These are phyloP conservation scores for Genyomyrus donnyi DNA, from an alignment of 2,113 vertebrate species.

Conservation along the genomic window DNA sequence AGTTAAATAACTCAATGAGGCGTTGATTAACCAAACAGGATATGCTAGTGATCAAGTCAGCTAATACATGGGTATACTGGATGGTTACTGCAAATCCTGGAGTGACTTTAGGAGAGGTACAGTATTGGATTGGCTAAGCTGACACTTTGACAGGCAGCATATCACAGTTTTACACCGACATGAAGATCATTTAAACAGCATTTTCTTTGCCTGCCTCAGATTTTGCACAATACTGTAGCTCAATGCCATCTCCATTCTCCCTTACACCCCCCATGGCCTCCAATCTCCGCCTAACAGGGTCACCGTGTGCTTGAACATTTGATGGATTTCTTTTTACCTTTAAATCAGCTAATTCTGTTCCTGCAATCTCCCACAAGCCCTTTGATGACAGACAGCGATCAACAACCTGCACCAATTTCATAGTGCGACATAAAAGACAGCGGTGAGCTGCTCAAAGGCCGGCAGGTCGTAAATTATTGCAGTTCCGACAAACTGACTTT, in stretches of 20 bases:
- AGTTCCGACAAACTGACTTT: conserved; percentile 15
- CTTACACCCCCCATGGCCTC: not conserved
- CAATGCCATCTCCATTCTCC: not conserved
- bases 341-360: not conserved
- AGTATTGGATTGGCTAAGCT: not conserved
- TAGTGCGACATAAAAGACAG: not conserved
- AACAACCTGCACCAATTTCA: conserved; percentile 3
- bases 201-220: not conserved
- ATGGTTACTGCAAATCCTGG: not conserved
- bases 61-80: not conserved
- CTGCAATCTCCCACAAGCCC: not conserved
- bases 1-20: not conserved
- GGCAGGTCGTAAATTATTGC: conserved; percentile 17
- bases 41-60: not conserved
- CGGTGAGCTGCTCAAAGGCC: not conserved
- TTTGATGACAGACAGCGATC: not conserved
- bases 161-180: not conserved
- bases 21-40: not conserved
- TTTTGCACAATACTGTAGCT: not conserved
- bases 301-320: not conserved
- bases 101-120: not conserved
- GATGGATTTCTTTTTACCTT: not conserved
- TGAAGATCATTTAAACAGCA: not conserved
- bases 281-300: not conserved
- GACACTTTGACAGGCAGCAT: not conserved